A percentile compares a stretch with the other conserved stretches of the same genome.
phyloP scores from a whole-genome alignment of 1,140 invertebrate genomes.

The Carposina sasakii region DNA sequence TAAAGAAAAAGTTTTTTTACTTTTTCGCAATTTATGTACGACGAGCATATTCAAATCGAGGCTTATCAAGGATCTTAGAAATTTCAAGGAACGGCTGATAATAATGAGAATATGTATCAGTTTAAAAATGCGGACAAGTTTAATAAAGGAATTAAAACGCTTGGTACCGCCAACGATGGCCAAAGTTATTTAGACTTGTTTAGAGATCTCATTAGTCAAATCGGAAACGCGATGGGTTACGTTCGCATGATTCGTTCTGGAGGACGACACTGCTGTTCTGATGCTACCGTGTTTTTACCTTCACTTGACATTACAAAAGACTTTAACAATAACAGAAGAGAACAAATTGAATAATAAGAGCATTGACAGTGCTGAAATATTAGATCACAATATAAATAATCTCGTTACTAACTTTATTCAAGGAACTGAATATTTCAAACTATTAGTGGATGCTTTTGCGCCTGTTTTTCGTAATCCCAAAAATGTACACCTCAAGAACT shows the following conservation, averaged over 20 bases:
- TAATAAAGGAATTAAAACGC: conserved; percentile 91
- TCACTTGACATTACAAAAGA: conserved; percentile 82
- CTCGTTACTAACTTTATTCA: conserved; percentile 91
- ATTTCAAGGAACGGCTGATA: conserved; percentile 75
- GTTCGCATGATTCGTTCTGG: conserved; percentile 95
- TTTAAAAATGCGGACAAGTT: conserved; percentile 97
- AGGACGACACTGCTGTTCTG: conserved; percentile 92
- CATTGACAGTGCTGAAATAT: conserved; percentile 78
- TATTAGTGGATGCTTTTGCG: conserved; percentile 94
- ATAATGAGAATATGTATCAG: conserved; percentile 77
- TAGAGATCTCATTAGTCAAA: conserved; percentile 92
- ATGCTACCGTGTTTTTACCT: conserved; percentile 92
- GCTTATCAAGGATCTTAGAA: conserved; percentile 91
- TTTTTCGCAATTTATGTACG: conserved; percentile 98
- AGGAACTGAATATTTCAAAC: conserved; percentile 96
- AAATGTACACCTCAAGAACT: conserved; percentile 93
- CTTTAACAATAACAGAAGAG: conserved; percentile 76
- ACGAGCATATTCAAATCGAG: conserved; percentile 98
- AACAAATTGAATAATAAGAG: conserved; percentile 76
- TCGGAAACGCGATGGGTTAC: conserved; percentile 98
- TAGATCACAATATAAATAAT: conserved; percentile 85
- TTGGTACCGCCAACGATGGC: conserved; percentile 89
- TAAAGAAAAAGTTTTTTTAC: conserved; percentile 94
- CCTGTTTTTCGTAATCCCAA: conserved; percentile 89
- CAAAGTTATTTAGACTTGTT: conserved; percentile 95